Conservation (phyloP, 2,113 vertebrate species). For the Cololabis saira region DNA sequence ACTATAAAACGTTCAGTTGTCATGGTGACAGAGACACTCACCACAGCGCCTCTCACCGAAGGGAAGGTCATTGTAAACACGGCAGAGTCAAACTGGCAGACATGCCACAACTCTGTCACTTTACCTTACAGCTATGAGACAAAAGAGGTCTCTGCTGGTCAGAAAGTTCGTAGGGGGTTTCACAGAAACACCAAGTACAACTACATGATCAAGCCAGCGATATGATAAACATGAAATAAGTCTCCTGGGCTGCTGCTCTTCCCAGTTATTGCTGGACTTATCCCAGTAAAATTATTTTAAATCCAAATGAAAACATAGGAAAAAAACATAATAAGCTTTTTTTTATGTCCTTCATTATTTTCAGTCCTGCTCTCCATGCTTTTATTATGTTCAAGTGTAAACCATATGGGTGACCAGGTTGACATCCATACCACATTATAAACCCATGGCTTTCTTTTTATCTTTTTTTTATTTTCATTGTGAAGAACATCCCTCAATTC, state of each 20-base stretch:
- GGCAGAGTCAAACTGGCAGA: slow-evolving; percentile 52
- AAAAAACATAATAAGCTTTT: too few species aligned
- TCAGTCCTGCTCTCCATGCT: too few species aligned
- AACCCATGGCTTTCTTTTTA: too few species aligned
- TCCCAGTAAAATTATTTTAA: too few species aligned
- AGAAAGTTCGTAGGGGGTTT: slow-evolving; percentile 2
- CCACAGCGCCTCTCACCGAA: slow-evolving; percentile 42
- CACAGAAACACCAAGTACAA: slow-evolving; percentile 6
- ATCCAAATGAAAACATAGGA: too few species aligned
- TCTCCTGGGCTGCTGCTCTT: neutral
- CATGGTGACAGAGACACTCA: slow-evolving; percentile 57
- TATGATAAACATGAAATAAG: neutral
- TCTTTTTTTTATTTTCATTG: too few species aligned
- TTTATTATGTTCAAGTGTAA: too few species aligned
- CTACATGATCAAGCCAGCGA: neutral
- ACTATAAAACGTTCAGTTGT: slow-evolving; percentile 58
- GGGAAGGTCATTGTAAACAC: slow-evolving; percentile 64
- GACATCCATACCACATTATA: too few species aligned
- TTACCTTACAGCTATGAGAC: slow-evolving; percentile 9
- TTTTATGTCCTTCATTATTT: too few species aligned
- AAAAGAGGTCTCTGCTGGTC: slow-evolving; percentile 10
- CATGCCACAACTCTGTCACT: slow-evolving; percentile 21
- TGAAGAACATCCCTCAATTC: too few species aligned
- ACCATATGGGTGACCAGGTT: too few species aligned
- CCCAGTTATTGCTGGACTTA: too few species aligned